These are phyloP conservation scores for Thalassophryne amazonica DNA, from an alignment of 2,797 vertebrate species.

Conservation along the genomic window DNA sequence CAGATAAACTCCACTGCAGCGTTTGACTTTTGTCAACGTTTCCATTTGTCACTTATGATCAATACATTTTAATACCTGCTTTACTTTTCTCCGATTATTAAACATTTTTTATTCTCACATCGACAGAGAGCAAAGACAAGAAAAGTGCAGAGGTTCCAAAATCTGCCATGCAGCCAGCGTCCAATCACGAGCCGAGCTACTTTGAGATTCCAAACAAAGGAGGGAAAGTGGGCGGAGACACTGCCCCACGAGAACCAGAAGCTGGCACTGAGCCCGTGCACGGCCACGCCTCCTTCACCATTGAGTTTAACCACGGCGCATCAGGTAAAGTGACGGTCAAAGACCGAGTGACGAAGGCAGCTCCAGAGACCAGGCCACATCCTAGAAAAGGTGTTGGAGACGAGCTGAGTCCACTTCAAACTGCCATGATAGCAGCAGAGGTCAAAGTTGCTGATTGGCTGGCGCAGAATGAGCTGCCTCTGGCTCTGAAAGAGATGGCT, in stretches of 20 bases:
- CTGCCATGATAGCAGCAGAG: slow-evolving; percentile 93
- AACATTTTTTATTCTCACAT: not conserved
- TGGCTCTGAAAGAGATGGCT: slow-evolving; percentile 85
- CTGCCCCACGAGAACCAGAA: slow-evolving; percentile 82
- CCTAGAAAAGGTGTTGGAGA: slow-evolving; percentile 83
- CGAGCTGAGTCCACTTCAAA: slow-evolving; percentile 91
- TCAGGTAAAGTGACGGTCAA: slow-evolving; percentile 88
- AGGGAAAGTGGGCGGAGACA: slow-evolving; percentile 77
- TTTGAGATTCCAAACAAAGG: slow-evolving; percentile 94
- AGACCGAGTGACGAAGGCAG: slow-evolving; percentile 86
- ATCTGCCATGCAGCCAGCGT: slow-evolving; percentile 70
- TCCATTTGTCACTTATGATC: too few species aligned
- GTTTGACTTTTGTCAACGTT: too few species aligned
- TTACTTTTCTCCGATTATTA: too few species aligned
- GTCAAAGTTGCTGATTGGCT: slow-evolving; percentile 97
- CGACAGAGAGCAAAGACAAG: slow-evolving; percentile 63
- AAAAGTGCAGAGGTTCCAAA: slow-evolving; percentile 73
- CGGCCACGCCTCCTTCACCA: slow-evolving; percentile 95
- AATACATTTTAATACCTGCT: not conserved
- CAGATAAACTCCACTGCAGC: too few species aligned
- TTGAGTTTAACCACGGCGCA: slow-evolving; percentile 90
- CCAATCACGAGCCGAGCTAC: slow-evolving; percentile 91
- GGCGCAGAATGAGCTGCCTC: slow-evolving; percentile 93
- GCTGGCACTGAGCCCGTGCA: slow-evolving; percentile 60
- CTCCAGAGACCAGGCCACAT: slow-evolving; percentile 85